Percentiles rank a stretch among this genome's conserved stretches.
Evolutionary conservation across 2,113 vertebrate species (phyloP).

Genomic region (Amphiprion percula): DNA sequence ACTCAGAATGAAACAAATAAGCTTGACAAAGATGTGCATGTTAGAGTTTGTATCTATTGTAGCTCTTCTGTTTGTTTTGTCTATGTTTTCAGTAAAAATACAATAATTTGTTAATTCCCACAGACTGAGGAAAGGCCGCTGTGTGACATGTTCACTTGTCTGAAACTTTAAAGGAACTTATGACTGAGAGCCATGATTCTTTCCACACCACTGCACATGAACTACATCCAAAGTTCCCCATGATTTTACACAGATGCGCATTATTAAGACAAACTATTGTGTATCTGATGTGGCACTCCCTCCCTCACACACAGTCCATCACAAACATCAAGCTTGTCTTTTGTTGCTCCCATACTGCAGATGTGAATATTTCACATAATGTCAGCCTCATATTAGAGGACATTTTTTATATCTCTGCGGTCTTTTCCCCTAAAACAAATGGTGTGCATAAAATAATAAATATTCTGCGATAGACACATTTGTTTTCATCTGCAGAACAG

Average conservation of each 20-base stretch:
- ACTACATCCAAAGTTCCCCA: conserved; percentile 35
- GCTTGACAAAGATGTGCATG: background rate
- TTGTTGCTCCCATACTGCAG: conserved; percentile 30
- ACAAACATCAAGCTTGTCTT: conserved; percentile 41
- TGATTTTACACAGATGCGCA: conserved; percentile 67
- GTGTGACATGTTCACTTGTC: conserved; percentile 1
- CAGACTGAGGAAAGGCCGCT: background rate
- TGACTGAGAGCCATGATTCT: conserved; percentile 28
- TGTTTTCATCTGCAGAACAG: conserved; percentile 10
- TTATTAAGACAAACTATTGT: conserved; percentile 46
- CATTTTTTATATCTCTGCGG: conserved; percentile 11
- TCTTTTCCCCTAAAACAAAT: conserved; percentile 36
- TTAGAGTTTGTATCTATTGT: background rate
- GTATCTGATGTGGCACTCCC: conserved; percentile 35
- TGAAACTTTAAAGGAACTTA: conserved; percentile 7
- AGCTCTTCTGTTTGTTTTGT: background rate
- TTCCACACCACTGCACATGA: conserved; percentile 46
- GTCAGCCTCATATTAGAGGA: background rate
- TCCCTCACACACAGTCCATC: conserved; percentile 43
- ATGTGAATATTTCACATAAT: conserved; percentile 34
- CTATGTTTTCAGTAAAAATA: background rate
- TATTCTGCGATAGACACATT: background rate
- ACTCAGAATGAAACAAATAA: too few species aligned
- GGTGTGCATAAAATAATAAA: conserved; percentile 31
- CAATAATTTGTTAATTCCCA: too few species aligned